Evolutionary conservation across 2,797 vertebrate species (phyloP).

Genomic region (Potorous gilbertii): DNA sequence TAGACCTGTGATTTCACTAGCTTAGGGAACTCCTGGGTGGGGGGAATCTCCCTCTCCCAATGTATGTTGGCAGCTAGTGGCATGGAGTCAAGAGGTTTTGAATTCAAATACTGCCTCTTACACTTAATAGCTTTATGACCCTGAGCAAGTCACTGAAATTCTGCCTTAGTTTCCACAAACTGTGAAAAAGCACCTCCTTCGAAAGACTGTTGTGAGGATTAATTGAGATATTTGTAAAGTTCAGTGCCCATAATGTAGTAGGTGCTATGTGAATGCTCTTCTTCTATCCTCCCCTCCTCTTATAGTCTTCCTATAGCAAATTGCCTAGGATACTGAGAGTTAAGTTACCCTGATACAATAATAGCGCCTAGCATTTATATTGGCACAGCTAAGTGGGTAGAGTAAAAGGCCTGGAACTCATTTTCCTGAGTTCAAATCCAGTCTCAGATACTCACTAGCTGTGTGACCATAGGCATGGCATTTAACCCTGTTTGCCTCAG

Average conservation of each 20-base stretch:
- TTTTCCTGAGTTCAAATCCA: neutral
- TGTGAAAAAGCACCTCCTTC: neutral
- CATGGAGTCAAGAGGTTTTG: neutral
- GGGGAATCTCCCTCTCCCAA: neutral
- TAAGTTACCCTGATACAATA: neutral
- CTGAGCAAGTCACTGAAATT: neutral
- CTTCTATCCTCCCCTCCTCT: neutral
- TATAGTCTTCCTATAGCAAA: neutral
- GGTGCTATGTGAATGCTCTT: neutral
- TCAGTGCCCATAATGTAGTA: neutral
- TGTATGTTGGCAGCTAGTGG: neutral
- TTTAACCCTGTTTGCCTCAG: neutral
- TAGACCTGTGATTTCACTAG: neutral
- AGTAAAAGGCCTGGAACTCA: neutral
- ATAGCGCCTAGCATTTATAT: neutral
- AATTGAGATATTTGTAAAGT: neutral
- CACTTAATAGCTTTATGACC: neutral
- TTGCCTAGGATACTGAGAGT: neutral
- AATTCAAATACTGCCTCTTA: neutral
- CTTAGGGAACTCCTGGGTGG: neutral
- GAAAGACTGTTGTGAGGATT: neutral
- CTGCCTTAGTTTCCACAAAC: neutral
- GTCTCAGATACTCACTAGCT: neutral
- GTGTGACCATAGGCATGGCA: neutral
- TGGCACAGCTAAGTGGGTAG: neutral